Percentiles rank a stretch among this genome's conserved stretches.
These are phyloP conservation scores for Caenorhabditis inopinata DNA, from an alignment of 1,140 invertebrate species.

Conservation along the genomic window DNA sequence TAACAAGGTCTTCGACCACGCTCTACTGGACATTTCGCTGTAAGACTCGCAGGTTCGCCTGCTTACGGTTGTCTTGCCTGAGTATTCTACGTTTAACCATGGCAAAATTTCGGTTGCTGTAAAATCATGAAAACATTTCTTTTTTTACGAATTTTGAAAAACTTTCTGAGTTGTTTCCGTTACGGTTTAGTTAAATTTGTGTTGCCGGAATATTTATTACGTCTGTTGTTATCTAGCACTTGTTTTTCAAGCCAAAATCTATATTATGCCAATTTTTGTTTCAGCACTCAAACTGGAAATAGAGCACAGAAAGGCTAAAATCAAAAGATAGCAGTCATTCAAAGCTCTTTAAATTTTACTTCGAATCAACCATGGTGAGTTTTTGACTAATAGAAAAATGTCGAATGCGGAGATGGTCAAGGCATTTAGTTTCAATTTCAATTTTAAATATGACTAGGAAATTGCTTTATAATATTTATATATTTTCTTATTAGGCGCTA, in stretches of 20 bases:
- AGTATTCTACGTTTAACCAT: slow-evolving; percentile 11
- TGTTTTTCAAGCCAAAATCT: not conserved
- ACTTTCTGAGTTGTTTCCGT: not conserved
- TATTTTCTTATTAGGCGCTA: no score
- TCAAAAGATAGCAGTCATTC: slow-evolving; percentile 55
- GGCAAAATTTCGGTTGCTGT: not conserved
- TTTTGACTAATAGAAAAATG: no score
- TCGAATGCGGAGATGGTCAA: no score
- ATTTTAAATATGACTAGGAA: no score
- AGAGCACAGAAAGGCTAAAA: slow-evolving; percentile 60
- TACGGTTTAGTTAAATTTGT: no score
- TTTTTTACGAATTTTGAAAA: not conserved
- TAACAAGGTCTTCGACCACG: not conserved
- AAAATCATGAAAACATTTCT: not conserved
- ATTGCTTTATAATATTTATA: no score
- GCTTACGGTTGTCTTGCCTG: not conserved
- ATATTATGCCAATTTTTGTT: not conserved
- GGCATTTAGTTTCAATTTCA: no score
- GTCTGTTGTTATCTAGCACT: not conserved
- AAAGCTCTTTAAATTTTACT: slow-evolving; percentile 40
- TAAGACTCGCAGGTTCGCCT: not conserved
- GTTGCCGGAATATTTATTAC: not conserved
- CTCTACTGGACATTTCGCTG: slow-evolving; percentile 11
- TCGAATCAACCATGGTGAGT: slow-evolving; percentile 54
- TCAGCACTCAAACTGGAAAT: slow-evolving; percentile 49